phyloP scores from a whole-genome alignment of 2,888 invertebrate genomes.

The Xanthorhoe designata region DNA sequence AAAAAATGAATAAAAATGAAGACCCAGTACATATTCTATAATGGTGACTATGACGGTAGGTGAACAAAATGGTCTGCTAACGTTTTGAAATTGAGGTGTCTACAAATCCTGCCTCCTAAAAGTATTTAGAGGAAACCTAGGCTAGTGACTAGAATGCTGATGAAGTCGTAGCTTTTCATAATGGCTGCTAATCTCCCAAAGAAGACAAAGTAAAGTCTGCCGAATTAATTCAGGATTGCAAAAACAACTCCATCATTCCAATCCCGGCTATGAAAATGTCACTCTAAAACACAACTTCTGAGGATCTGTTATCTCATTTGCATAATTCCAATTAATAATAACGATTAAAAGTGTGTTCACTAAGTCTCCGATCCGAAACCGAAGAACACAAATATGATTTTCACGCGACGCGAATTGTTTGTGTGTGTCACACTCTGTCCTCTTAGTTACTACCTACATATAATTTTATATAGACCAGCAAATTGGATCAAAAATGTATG shows the following conservation, averaged over 20 bases:
- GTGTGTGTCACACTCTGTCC: background rate
- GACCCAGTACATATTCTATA: too few relatives aligned
- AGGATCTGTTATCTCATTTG: conserved; percentile 56
- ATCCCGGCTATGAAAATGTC: conserved; percentile 42
- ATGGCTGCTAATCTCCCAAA: background rate
- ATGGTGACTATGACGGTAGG: too few relatives aligned
- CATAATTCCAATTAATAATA: conserved; percentile 76
- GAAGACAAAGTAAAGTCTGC: conserved; percentile 5
- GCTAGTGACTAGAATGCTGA: background rate
- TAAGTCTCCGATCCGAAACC: background rate
- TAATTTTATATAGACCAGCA: too few relatives aligned
- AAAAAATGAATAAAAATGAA: too few relatives aligned
- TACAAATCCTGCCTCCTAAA: too few relatives aligned
- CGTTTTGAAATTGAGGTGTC: too few relatives aligned
- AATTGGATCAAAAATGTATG: background rate
- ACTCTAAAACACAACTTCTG: conserved; percentile 53
- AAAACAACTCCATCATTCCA: conserved; percentile 24
- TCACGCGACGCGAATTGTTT: background rate
- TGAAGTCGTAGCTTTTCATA: background rate
- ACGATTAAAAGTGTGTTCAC: conserved; percentile 54
- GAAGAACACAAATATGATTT: too few relatives aligned
- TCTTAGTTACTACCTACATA: background rate
- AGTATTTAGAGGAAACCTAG: too few relatives aligned
- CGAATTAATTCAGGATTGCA: conserved; percentile 20
- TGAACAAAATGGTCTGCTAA: too few relatives aligned